Evolutionary conservation across 1,140 invertebrate genomes (phyloP), one percentile per base, ranked within the genome.

Genomic region (Drosophila simulans): DNA sequence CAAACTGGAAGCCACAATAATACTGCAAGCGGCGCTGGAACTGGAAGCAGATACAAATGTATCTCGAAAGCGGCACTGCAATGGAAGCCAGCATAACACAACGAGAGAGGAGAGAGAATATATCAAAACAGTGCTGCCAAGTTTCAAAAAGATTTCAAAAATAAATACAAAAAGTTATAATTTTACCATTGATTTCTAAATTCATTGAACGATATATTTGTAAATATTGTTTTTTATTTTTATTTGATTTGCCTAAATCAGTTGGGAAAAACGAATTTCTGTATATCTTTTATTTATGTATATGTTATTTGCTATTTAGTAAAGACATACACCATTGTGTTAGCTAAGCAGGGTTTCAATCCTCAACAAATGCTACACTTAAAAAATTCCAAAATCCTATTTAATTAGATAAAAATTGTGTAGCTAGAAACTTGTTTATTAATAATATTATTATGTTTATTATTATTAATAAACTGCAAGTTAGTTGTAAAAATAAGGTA

Each of bases 11-110:
- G 60, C 65, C 39, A 56, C 74, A 78, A 77, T 51, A 77, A 71
- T 27, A 70, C 53, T 77, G 74, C 74, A 76, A 43, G 54, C 70
- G 59, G 56, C 40, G 37, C 39, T 77, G 55, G 53, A 31, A 57
- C 62, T 77, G 73, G 43, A 77, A 60, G 34, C 43, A 62, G 73
- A 69, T 71, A 57, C 73, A 77, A 77, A 77, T 63, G 53, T 68
- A 77, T 77, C 68, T 59, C 15, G 25, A 39, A 51, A 5, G 45
- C 52, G 31, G n/a, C 5, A 40, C 22, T 77, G 74, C 74, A 77
- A 45, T 77, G 72, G 63, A 68, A 75, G 48, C 25, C 49, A 59
- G 39, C 20, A 37, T 48, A 62, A 39, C 12, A 13, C 3, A 8
- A 12, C 7, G 27, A 48, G 31, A 34, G 25, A 40, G 15, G 53